Evolutionary conservation across 2,888 invertebrate genomes (phyloP).

Genomic region (Polylopha cassiicola): DNA sequence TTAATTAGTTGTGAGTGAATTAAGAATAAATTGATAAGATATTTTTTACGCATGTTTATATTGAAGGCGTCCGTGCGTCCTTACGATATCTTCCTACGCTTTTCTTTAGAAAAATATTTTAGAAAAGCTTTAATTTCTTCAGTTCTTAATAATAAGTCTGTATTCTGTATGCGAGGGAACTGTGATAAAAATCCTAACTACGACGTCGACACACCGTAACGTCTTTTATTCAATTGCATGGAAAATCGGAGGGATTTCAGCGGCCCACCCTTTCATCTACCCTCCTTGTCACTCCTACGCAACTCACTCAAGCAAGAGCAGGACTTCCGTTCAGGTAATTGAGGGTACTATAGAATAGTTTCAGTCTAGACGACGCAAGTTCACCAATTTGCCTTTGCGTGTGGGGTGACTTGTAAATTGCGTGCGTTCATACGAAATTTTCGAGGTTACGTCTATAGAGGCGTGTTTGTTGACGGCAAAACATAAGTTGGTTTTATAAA

Average conservation of each 20-base stretch:
- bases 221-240: slow-evolving; percentile 24
- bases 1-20: too few species aligned
- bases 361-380: slow-evolving; percentile 24
- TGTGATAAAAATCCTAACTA: slow-evolving; percentile 21
- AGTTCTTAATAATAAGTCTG: too few species aligned
- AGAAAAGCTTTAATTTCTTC: too few species aligned
- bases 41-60: too few species aligned
- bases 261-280: slow-evolving; percentile 18
- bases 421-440: slow-evolving; percentile 6
- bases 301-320: slow-evolving; percentile 1
- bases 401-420: slow-evolving; percentile 4
- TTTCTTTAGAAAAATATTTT: too few species aligned
- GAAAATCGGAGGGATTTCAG: slow-evolving; percentile 24
- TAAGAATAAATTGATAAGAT: too few species aligned
- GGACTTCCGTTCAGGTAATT: slow-evolving; percentile 22
- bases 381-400: too few species aligned
- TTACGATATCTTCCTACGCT: too few species aligned
- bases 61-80: too few species aligned
- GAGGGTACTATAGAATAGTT: slow-evolving; percentile 23
- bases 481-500: slow-evolving; percentile 15
- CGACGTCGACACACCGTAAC: slow-evolving; percentile 23
- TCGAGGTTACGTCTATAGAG: too few species aligned
- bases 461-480: too few species aligned
- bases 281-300: slow-evolving; percentile 11
- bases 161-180: slow-evolving; percentile 15